Evolutionary conservation across 2,888 invertebrate genomes (phyloP), one percentile per base, ranked within the genome.

Genomic region (Siphlonurus alternatus): DNA sequence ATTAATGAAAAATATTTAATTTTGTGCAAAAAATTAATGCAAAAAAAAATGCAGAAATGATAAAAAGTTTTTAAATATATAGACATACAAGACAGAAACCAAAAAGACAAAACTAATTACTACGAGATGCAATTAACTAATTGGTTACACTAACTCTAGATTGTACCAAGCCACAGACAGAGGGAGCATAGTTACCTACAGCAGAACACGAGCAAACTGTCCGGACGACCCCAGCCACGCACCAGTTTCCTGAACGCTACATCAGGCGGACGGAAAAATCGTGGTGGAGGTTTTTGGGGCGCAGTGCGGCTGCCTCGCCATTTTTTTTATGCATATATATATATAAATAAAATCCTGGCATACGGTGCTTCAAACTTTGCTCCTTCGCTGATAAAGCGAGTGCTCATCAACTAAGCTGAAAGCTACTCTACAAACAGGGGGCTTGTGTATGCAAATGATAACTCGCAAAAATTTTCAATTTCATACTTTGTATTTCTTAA

Each of bases 401-500:
- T 10, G 15, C n/a, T n/a, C 15, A 38, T 10, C 5, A 38, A 38
- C 5, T 38, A 38, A 38, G 38, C 38, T 38, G 38, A 38, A 38
- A 38, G 38, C 38, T 38, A 38, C 38, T 38, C 38, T 38, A 38
- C n/a, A n/a, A n/a, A n/a, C 38, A 38, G 38, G 38, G 38, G 15
- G 38, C 38, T 10, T 15, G 15, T 10, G 38, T 56, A 59, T 38
- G 20, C 25, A 64, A 64, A 64, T 64, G 61, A 64, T 25, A 54
- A 64, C 64, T 61, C 53, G 54, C 38, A 61, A 25, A 25, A 10
- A 10, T 38, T 38, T 38, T 38, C 38, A 38, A 5, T 38, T 64
- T 64, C 61, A 24, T 61, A 61, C 53, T 61, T 54, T 64, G 61
- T 64, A 64, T 64, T 64, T 64, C 64, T 64, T 64, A 64, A 64